Base-by-base conservation (phyloP, 2,113 vertebrate genomes). In the Myiopsitta monachus region DNA sequence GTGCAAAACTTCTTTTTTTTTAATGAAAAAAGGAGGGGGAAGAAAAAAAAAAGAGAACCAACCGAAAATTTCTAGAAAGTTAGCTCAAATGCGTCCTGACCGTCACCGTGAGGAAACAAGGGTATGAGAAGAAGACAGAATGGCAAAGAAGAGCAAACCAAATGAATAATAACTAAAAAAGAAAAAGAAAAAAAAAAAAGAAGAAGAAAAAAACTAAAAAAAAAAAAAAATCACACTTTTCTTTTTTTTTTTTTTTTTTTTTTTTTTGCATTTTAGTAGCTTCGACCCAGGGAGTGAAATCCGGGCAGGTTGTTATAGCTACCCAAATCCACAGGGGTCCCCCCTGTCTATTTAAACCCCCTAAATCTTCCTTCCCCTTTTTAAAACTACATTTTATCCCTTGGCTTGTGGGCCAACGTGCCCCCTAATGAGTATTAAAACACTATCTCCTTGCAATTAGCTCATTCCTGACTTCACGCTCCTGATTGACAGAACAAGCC, bases 301-400 rank as follows among this genome's bases (percentile, higher is more conserved):
- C 98, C 98, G 98, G 98, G 98, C 98, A 98, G 98, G 98, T 99
- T 99, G 98, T 99, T 99, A 98, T 98, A 98, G 98, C 98, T 98
- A 98, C 98, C 97, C 98, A 96, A 75, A 98, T 97, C 98, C 98
- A 97, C 98, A 95, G 98, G 98, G 98, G 98, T 98, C 95, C 98
- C 97, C 97, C 97, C 96, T 97, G 98, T 98, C 98, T 98, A 98
- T 98, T 98, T 98, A 98, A 98, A 98, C 94, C 96, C 96, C 96
- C 97, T 97, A 97, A 98, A 96, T 97, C 97, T 97, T 95, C 98
- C 97, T 98, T 97, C 98, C 96, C 97, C 90, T 85, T 95, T 94
- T 96, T 98, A 98, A 98, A 98, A 98, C 96, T 94, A 97, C 98
- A 98, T 98, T 98, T 98, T 98, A 98, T 98, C 98, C 98, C 97